Conservation (phyloP, 2,797 vertebrate species). For the Gymnoscopelus microlampas region DNA sequence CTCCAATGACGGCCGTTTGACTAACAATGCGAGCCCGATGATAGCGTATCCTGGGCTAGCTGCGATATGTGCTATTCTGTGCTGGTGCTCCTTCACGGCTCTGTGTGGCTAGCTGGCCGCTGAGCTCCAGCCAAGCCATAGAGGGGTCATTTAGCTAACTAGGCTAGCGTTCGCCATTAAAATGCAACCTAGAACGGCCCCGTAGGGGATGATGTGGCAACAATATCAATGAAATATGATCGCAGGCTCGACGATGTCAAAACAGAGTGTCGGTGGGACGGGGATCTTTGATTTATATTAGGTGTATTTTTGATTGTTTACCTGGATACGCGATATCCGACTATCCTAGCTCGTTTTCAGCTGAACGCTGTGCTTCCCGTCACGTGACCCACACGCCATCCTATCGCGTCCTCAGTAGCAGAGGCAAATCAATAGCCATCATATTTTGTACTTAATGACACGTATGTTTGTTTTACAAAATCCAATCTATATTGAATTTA, state of each 20-base stretch:
- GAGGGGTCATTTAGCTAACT: constrained; percentile 80
- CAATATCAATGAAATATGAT: constrained; percentile 19
- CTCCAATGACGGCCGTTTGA: background rate
- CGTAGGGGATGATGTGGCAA: constrained; percentile 40
- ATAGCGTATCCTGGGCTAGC: constrained; percentile 8
- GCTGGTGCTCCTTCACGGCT: constrained; percentile 46
- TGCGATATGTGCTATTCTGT: constrained; percentile 43
- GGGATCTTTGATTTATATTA: constrained; percentile 57
- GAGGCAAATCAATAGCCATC: constrained; percentile 47
- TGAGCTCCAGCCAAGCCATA: constrained; percentile 74
- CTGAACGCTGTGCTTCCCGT: constrained; percentile 82
- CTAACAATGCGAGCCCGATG: background rate
- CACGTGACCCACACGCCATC: constrained; percentile 70
- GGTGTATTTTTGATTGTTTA: constrained; percentile 82
- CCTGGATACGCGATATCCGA: constrained; percentile 86
- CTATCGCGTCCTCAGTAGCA: constrained; percentile 50
- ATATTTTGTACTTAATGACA: constrained; percentile 60
- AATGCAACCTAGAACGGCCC: constrained; percentile 41
- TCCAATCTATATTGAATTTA: no score
- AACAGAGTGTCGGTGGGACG: constrained; percentile 29
- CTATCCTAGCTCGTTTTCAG: constrained; percentile 84
- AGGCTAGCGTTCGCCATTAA: constrained; percentile 71
- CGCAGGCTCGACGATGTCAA: constrained; percentile 54
- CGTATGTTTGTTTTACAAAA: constrained; percentile 45
- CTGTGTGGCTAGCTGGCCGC: constrained; percentile 72